A percentile compares a stretch with the other conserved stretches of the same genome.
These are phyloP conservation scores for Temnothorax rugatulus DNA, from an alignment of 2,888 invertebrate genomes.

Conservation along the genomic window DNA sequence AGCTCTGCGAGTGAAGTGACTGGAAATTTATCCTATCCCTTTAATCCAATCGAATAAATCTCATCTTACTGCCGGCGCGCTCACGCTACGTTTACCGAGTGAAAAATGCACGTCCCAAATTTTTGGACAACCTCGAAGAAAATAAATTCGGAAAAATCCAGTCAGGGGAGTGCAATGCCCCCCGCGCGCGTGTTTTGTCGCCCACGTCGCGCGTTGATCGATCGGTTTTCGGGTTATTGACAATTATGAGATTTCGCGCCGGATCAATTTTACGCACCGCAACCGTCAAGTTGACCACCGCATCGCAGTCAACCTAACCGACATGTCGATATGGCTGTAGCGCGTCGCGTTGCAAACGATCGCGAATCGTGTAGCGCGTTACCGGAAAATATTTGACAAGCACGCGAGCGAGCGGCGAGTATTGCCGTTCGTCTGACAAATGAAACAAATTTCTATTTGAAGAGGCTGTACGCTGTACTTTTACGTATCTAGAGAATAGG, in stretches of 20 bases:
- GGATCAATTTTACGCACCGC: slow-evolving; percentile 48
- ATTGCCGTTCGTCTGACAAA: slow-evolving; percentile 35
- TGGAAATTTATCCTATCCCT: slow-evolving; percentile 26
- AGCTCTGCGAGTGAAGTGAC: slow-evolving; percentile 6
- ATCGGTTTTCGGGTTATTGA: slow-evolving; percentile 43
- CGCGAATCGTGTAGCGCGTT: slow-evolving; percentile 15
- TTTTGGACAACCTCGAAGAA: not conserved
- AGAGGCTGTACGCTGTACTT: slow-evolving; percentile 14
- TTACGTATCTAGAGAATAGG: slow-evolving; percentile 12
- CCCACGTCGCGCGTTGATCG: not conserved
- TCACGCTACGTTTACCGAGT: slow-evolving; percentile 17
- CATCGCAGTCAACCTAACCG: slow-evolving; percentile 37
- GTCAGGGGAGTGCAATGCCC: too few species aligned
- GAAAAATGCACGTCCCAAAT: slow-evolving; percentile 17
- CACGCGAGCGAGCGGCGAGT: slow-evolving; percentile 11
- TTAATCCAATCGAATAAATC: slow-evolving; percentile 46
- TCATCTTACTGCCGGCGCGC: slow-evolving; percentile 1
- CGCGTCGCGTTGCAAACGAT: slow-evolving; percentile 33
- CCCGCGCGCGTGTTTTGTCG: not conserved
- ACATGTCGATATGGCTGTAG: slow-evolving; percentile 46
- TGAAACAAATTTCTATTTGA: slow-evolving; percentile 46
- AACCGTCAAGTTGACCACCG: slow-evolving; percentile 44
- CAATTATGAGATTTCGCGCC: slow-evolving; percentile 52
- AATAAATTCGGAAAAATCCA: slow-evolving; percentile 28
- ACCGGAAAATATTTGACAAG: slow-evolving; percentile 51